Conservation (phyloP, 2,113 vertebrate genomes). For the Orcinus orca region DNA sequence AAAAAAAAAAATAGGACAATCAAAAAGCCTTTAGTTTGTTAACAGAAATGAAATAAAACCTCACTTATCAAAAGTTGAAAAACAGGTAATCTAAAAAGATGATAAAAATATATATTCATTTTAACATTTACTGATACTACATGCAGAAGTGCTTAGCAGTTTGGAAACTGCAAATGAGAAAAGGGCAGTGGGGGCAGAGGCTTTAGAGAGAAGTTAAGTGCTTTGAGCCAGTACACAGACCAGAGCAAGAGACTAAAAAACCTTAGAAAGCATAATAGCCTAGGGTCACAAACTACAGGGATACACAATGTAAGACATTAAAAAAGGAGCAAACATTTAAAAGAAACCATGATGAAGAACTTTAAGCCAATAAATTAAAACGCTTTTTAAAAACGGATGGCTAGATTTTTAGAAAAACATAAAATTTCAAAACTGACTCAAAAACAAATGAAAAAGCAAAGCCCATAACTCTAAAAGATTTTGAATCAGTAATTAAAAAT, state of each 20-base stretch:
- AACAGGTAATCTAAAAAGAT: neutral
- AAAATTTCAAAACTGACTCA: conserved; percentile 20
- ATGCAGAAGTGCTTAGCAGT: neutral
- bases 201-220: neutral
- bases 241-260: neutral
- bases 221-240: neutral
- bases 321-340: neutral
- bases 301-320: neutral
- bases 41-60: conserved; percentile 36
- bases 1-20: neutral
- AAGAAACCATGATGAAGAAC: neutral
- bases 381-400: neutral
- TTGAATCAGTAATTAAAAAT: conserved; percentile 9
- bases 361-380: conserved; percentile 13
- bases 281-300: neutral
- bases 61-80: conserved; percentile 3
- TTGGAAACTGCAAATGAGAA: neutral
- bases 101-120: neutral
- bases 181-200: neutral
- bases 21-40: neutral
- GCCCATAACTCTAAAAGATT: neutral
- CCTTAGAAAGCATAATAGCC: neutral
- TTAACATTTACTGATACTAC: neutral
- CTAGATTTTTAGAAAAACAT: conserved; percentile 16
- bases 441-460: conserved; percentile 12